Evolutionary conservation across 2,113 vertebrate species (phyloP).

Genomic region (Microcebus lehilahytsara): DNA sequence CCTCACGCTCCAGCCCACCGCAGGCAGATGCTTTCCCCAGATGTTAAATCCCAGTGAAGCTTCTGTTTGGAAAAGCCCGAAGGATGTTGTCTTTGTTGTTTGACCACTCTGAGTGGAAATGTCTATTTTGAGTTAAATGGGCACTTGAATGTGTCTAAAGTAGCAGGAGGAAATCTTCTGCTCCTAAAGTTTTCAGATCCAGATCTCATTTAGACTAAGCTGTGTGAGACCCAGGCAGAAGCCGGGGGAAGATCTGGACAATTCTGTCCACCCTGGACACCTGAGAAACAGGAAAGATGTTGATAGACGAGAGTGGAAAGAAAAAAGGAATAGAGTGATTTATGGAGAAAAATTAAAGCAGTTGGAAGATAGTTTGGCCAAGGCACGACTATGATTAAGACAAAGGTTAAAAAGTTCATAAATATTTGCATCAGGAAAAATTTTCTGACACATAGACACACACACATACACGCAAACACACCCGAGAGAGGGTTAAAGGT

Average conservation of each 20-base stretch:
- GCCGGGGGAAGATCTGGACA: neutral
- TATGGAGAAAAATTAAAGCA: conserved; percentile 18
- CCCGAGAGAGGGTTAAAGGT: neutral
- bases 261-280: neutral
- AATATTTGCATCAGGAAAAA: conserved; percentile 48
- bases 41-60: neutral
- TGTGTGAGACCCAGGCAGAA: neutral
- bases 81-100: neutral
- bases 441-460: neutral
- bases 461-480: neutral
- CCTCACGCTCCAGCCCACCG: neutral
- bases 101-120: neutral
- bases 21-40: too few species aligned
- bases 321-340: neutral
- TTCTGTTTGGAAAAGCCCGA: neutral
- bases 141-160: neutral
- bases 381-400: neutral
- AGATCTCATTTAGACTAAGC: neutral
- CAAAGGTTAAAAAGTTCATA: conserved; percentile 8
- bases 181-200: neutral
- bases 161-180: neutral
- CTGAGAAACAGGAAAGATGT: neutral
- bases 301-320: neutral
- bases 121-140: neutral
- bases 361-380: conserved; percentile 30